Evolutionary conservation across 2,113 vertebrate genomes (phyloP).

Genomic region (Astur gentilis): DNA sequence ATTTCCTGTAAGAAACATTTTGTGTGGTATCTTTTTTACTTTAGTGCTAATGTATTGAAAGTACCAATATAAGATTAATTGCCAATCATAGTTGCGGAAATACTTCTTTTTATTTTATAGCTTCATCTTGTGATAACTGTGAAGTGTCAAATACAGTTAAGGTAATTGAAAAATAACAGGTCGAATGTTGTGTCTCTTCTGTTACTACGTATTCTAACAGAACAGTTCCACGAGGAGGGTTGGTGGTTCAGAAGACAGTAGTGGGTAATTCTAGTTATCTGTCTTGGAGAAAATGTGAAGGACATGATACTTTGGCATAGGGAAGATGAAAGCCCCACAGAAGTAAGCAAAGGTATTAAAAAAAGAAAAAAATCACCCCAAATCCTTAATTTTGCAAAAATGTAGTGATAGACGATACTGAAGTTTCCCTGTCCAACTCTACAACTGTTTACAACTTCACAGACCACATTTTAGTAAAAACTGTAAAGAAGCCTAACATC

Average conservation of each 20-base stretch:
- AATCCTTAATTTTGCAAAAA: neutral
- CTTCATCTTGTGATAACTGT: constrained; percentile 54
- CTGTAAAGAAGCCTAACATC: neutral
- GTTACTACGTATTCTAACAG: neutral
- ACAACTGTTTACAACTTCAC: neutral
- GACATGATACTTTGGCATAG: neutral
- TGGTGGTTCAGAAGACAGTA: neutral
- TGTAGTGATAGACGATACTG: too few relatives aligned
- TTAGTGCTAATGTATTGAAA: neutral
- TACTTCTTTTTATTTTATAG: constrained; percentile 19
- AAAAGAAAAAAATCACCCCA: too few relatives aligned
- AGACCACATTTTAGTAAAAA: neutral
- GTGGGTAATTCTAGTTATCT: neutral
- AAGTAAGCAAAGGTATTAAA: neutral
- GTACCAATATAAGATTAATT: neutral
- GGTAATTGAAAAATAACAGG: constrained; percentile 41
- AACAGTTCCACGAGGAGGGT: neutral
- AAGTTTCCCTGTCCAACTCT: neutral
- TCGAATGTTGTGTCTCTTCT: neutral
- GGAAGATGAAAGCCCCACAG: neutral
- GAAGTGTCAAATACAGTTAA: constrained; percentile 6
- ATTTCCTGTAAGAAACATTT: neutral
- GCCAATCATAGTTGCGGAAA: neutral
- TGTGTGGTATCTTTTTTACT: neutral
- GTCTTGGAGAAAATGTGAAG: neutral